Evolutionary conservation across 2,797 vertebrate species (phyloP).

Genomic region (Intellagama lesueurii): DNA sequence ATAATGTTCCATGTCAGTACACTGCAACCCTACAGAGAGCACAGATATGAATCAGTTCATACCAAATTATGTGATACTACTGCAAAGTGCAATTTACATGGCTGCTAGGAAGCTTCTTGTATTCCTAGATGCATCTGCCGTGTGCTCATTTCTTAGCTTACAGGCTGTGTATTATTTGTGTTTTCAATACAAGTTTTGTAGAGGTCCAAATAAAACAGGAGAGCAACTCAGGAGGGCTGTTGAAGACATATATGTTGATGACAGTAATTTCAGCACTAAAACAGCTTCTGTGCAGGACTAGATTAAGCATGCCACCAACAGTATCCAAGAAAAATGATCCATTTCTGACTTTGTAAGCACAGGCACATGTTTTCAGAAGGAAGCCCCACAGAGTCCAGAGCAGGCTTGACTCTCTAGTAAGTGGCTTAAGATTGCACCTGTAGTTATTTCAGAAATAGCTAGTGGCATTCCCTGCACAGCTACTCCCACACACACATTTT

Average conservation of each 20-base stretch:
- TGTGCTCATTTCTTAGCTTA: not conserved
- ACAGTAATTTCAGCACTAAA: slow-evolving; percentile 5
- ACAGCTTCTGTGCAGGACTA: not conserved
- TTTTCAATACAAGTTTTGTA: not conserved
- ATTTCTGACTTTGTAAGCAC: not conserved
- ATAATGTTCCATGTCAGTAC: not conserved
- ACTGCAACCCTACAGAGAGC: not conserved
- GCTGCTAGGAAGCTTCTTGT: not conserved
- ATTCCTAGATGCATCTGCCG: not conserved
- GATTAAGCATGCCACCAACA: not conserved
- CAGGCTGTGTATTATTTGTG: not conserved
- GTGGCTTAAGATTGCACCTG: not conserved
- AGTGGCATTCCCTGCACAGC: slow-evolving; percentile 16
- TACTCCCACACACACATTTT: not conserved
- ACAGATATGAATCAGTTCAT: not conserved
- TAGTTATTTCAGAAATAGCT: not conserved
- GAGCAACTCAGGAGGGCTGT: not conserved
- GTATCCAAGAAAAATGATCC: not conserved
- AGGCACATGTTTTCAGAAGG: slow-evolving; percentile 12
- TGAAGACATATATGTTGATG: not conserved
- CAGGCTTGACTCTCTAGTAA: not conserved
- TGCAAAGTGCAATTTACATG: not conserved
- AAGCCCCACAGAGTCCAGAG: not conserved
- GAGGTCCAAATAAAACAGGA: not conserved
- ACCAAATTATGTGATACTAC: not conserved